These are phyloP conservation scores for Trichopoda pennipes DNA, from an alignment of 2,888 invertebrate genomes.

Conservation along the genomic window DNA sequence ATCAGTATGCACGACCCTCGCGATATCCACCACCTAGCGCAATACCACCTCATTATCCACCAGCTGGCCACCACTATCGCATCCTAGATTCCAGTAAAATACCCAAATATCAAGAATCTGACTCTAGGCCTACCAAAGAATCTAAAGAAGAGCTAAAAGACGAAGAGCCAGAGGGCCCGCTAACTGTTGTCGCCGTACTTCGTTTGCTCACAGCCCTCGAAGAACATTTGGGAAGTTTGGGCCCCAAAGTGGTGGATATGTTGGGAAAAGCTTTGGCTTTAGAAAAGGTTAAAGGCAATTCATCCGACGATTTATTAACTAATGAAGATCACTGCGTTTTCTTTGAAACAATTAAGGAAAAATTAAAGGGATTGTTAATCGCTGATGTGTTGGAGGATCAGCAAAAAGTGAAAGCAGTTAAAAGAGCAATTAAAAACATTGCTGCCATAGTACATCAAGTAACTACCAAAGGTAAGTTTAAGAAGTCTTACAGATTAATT, in stretches of 20 bases:
- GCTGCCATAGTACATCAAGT: constrained; percentile 88
- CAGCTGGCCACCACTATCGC: constrained; percentile 71
- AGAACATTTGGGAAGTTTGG: constrained; percentile 91
- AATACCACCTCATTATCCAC: constrained; percentile 67
- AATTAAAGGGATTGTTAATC: constrained; percentile 89
- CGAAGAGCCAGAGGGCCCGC: constrained; percentile 81
- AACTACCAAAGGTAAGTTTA: constrained; percentile 81
- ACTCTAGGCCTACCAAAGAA: constrained; percentile 69
- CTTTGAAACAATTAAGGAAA: constrained; percentile 92
- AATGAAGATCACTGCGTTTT: constrained; percentile 88
- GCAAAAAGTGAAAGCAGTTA: constrained; percentile 86
- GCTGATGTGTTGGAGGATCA: constrained; percentile 84
- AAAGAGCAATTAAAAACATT: constrained; percentile 88
- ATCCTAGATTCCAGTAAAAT: constrained; percentile 77
- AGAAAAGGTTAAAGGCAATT: constrained; percentile 88
- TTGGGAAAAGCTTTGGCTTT: constrained; percentile 89
- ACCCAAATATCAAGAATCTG: constrained; percentile 77
- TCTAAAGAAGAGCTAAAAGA: constrained; percentile 76
- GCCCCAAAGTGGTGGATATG: constrained; percentile 89
- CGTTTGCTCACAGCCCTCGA: constrained; percentile 90
- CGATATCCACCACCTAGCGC: constrained; percentile 58
- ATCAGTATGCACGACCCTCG: constrained; percentile 45
- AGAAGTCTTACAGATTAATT: neutral
- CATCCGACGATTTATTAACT: constrained; percentile 87
- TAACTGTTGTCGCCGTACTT: constrained; percentile 86